These are phyloP conservation scores for Drosophila longiperda DNA, from an alignment of 2,888 invertebrate genomes.

Conservation along the genomic window DNA sequence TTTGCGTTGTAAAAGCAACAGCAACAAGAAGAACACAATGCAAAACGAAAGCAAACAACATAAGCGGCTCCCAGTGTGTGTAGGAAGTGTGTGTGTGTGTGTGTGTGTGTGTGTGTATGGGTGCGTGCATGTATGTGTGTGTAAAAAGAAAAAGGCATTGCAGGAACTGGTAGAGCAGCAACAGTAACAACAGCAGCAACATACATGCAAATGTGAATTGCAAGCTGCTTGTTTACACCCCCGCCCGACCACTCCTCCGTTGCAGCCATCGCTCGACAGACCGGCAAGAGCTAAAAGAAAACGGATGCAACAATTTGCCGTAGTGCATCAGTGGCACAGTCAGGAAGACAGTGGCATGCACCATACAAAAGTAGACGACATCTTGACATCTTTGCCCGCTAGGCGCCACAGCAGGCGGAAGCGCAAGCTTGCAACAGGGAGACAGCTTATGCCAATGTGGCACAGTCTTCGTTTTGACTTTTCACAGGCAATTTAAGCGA, in stretches of 20 bases:
- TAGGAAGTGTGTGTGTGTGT: constrained; percentile 10
- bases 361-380: constrained; percentile 24
- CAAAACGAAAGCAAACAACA: constrained; percentile 66
- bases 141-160: constrained; percentile 53
- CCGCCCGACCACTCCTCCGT: not conserved
- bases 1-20: constrained; percentile 53
- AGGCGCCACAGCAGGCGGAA: constrained; percentile 33
- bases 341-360: constrained; percentile 32
- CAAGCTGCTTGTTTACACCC: constrained; percentile 3
- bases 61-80: constrained; percentile 45
- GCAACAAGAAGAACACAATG: constrained; percentile 48
- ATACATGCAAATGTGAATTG: constrained; percentile 53
- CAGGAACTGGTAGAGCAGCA: constrained; percentile 49
- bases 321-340: constrained; percentile 54
- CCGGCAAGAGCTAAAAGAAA: constrained; percentile 57
- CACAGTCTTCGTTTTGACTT: constrained; percentile 31
- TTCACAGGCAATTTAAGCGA: constrained; percentile 64
- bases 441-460: constrained; percentile 31
- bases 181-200: constrained; percentile 15
- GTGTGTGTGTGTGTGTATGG: constrained; percentile 36
- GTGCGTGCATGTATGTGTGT: constrained; percentile 14
- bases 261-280: not conserved
- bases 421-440: constrained; percentile 39
- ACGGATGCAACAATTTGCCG: constrained; percentile 73
- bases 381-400: constrained; percentile 35